phyloP scores from a whole-genome alignment of 2,888 invertebrate genomes.

The Xylocampa areola region DNA sequence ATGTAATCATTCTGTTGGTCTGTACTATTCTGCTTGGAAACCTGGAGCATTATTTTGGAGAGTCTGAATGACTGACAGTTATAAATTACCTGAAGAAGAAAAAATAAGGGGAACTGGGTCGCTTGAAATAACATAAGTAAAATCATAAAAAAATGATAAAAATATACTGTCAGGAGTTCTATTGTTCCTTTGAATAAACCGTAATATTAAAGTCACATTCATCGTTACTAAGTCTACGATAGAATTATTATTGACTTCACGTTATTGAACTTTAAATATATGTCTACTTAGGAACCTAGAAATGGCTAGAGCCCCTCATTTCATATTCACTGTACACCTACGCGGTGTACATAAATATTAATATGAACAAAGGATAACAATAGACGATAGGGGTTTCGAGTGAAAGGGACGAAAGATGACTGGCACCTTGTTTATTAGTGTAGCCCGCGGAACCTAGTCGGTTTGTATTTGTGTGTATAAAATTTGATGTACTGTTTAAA shows the following conservation, averaged over 20 bases:
- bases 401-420: slow-evolving; percentile 54
- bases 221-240: slow-evolving; percentile 14
- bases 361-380: slow-evolving; percentile 61
- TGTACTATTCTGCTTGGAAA: neutral
- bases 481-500: slow-evolving; percentile 73
- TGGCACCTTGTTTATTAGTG: slow-evolving; percentile 58
- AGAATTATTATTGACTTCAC: slow-evolving; percentile 23
- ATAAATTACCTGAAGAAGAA: slow-evolving; percentile 16
- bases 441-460: slow-evolving; percentile 44
- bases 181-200: slow-evolving; percentile 10
- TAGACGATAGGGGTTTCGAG: slow-evolving; percentile 47
- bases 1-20: slow-evolving; percentile 7
- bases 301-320: slow-evolving; percentile 53
- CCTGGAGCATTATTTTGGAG: neutral
- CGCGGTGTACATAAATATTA: slow-evolving; percentile 61
- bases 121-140: slow-evolving; percentile 12
- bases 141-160: slow-evolving; percentile 11
- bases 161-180: neutral
- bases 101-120: slow-evolving; percentile 5
- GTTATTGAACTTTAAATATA: slow-evolving; percentile 24
- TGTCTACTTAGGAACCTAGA: slow-evolving; percentile 28
- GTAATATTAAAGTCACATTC: slow-evolving; percentile 12
- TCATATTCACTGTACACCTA: slow-evolving; percentile 62
- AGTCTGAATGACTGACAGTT: slow-evolving; percentile 5
- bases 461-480: slow-evolving; percentile 67